Evolutionary conservation across 2,113 vertebrate genomes (phyloP).

Genomic region (Dasyornis broadbenti): DNA sequence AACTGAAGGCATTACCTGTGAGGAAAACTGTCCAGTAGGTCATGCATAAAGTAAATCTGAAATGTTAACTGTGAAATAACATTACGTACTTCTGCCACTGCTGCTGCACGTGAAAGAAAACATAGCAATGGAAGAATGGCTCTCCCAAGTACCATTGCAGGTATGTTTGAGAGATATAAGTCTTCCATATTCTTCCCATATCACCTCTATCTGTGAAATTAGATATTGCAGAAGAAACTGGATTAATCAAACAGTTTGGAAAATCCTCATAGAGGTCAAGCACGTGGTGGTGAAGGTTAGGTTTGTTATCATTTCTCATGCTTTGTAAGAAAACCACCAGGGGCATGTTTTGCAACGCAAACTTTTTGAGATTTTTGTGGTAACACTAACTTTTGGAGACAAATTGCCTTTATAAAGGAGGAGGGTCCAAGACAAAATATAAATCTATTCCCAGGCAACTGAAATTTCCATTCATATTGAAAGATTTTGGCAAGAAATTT

Average conservation of each 20-base stretch:
- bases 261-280: background rate
- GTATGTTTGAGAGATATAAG: background rate
- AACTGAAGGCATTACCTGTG: background rate
- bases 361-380: background rate
- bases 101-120: background rate
- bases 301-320: background rate
- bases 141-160: background rate
- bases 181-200: background rate
- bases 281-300: background rate
- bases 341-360: background rate
- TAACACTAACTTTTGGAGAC: background rate
- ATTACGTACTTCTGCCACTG: background rate
- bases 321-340: background rate
- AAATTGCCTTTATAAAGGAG: background rate
- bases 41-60: fast-evolving
- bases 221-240: background rate
- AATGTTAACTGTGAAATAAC: background rate
- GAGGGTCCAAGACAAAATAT: background rate
- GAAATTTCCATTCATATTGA: background rate
- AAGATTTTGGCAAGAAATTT: background rate
- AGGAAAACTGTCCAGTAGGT: background rate
- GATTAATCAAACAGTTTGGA: background rate
- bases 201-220: background rate
- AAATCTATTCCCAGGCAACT: background rate
- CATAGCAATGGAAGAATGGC: background rate